Percentiles rank a stretch among this genome's conserved stretches.
Conservation (phyloP, 2,797 vertebrate genomes). For the Octomys mimax region DNA sequence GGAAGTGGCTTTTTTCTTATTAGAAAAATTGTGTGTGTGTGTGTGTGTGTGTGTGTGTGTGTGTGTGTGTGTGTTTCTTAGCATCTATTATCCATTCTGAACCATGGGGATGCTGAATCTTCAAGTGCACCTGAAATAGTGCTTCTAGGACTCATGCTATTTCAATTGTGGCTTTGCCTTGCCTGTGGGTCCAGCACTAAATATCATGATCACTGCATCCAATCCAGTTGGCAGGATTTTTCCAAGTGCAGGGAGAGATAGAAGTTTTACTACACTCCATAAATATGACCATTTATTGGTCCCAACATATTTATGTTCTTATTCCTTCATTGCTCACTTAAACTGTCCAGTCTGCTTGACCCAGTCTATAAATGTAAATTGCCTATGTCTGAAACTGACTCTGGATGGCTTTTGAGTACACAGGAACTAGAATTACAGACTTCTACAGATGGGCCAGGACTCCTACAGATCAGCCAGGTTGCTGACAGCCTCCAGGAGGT, state of each 20-base stretch:
- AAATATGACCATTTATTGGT: constrained; percentile 79
- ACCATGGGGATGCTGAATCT: not conserved
- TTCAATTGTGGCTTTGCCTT: not conserved
- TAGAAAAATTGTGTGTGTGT: not conserved
- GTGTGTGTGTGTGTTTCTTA: not conserved
- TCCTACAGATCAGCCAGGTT: not conserved
- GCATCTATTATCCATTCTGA: not conserved
- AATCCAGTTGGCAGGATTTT: constrained; percentile 36
- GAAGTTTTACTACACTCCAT: constrained; percentile 67
- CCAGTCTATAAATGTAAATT: constrained; percentile 79
- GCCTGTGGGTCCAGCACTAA: constrained; percentile 53
- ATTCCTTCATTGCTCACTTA: constrained; percentile 69
- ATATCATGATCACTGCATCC: not conserved
- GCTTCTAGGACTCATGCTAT: not conserved
- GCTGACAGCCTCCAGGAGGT: not conserved
- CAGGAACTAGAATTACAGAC: not conserved
- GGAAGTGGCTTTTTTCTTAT: not conserved
- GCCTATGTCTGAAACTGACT: constrained; percentile 59
- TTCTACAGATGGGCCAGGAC: not conserved
- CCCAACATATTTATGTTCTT: constrained; percentile 74
- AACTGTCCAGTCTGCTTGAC: constrained; percentile 77
- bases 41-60: not conserved
- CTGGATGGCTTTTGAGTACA: constrained; percentile 8
- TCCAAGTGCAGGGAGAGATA: constrained; percentile 63
- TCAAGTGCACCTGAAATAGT: not conserved